phyloP scores from a whole-genome alignment of 2,888 invertebrate genomes.

The Drosophila cognata region DNA sequence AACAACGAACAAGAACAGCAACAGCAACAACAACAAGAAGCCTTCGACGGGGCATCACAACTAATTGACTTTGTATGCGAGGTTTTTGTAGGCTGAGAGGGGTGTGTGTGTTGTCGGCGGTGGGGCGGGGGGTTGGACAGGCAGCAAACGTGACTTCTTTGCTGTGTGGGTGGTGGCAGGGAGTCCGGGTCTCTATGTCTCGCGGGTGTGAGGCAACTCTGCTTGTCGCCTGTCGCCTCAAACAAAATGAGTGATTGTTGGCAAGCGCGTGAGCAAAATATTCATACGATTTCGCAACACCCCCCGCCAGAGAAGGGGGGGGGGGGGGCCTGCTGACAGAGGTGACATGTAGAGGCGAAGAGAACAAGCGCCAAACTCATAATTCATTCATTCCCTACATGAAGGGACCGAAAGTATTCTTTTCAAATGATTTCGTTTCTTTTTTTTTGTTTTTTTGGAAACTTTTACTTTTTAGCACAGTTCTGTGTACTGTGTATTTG shows the following conservation, averaged over 20 bases:
- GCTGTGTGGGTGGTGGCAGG: constrained; percentile 11
- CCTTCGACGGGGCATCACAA: constrained; percentile 66
- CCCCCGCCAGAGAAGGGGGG: background rate
- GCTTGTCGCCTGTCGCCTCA: constrained; percentile 45
- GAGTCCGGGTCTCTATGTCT: constrained; percentile 6
- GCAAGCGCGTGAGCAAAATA: constrained; percentile 74
- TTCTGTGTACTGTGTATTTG: background rate
- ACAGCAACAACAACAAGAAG: constrained; percentile 38
- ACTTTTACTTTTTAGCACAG: constrained; percentile 22
- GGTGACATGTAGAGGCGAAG: background rate
- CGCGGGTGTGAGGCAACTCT: constrained; percentile 8
- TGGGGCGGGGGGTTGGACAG: background rate
- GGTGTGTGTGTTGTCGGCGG: background rate
- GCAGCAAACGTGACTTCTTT: constrained; percentile 68
- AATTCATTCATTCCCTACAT: constrained; percentile 56
- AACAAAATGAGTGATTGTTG: constrained; percentile 76
- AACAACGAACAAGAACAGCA: constrained; percentile 18
- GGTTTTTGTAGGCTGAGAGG: constrained; percentile 13
- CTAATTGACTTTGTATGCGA: constrained; percentile 72
- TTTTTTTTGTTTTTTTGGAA: background rate
- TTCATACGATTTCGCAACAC: constrained; percentile 64
- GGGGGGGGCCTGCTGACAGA: background rate
- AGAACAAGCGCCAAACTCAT: constrained; percentile 31
- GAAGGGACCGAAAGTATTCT: background rate
- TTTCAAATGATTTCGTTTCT: background rate